Conservation (phyloP, 2,888 invertebrate genomes). For the Notocelia uddmanniana region DNA sequence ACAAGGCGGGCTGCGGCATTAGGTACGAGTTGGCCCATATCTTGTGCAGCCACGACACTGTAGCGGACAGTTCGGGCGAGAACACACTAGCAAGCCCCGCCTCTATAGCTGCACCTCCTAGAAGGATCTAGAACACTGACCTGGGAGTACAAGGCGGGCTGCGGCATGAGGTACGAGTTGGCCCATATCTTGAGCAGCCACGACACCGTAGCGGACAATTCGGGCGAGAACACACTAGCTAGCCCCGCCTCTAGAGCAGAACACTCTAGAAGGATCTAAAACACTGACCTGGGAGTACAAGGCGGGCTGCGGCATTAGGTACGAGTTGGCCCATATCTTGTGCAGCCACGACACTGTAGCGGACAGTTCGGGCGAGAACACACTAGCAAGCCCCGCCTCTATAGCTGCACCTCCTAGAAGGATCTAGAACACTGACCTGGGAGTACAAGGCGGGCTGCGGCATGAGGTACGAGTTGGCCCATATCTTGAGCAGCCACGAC, state of each 20-base stretch:
- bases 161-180: slow-evolving; percentile 89
- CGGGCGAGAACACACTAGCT: slow-evolving; percentile 90
- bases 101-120: slow-evolving; percentile 89
- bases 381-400: slow-evolving; percentile 85
- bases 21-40: slow-evolving; percentile 92
- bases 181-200: slow-evolving; percentile 94
- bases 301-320: slow-evolving; percentile 86
- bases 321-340: slow-evolving; percentile 91
- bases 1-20: slow-evolving; percentile 78
- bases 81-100: slow-evolving; percentile 87
- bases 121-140: slow-evolving; percentile 51
- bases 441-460: slow-evolving; percentile 75
- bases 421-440: slow-evolving; percentile 59
- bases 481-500: slow-evolving; percentile 92
- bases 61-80: slow-evolving; percentile 92
- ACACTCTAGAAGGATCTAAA: slow-evolving; percentile 78
- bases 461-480: slow-evolving; percentile 90
- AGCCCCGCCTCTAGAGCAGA: slow-evolving; percentile 88
- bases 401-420: slow-evolving; percentile 88
- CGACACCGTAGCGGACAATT: slow-evolving; percentile 90
- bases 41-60: slow-evolving; percentile 92
- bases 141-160: too few relatives aligned
- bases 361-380: slow-evolving; percentile 93
- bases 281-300: slow-evolving; percentile 69
- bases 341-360: slow-evolving; percentile 92